Conservation (phyloP, 2,113 vertebrate genomes). For the Turnix velox region DNA sequence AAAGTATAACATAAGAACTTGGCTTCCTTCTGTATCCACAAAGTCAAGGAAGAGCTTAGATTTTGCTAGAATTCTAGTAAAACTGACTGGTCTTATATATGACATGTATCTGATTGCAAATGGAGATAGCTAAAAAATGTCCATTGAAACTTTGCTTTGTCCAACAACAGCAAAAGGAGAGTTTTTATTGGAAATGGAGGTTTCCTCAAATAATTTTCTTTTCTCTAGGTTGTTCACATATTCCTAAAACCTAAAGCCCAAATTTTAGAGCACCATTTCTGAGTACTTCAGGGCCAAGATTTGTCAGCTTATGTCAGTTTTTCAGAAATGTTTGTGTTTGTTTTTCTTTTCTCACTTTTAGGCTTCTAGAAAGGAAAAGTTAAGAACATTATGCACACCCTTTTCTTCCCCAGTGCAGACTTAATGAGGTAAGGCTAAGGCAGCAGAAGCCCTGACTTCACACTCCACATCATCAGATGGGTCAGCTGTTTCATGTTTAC, state of each 20-base stretch:
- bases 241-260: not conserved
- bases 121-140: not conserved
- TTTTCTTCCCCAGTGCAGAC: not conserved
- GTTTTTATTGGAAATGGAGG: not conserved
- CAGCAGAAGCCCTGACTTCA: not conserved
- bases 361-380: not conserved
- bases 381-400: not conserved
- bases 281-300: not conserved
- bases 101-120: not conserved
- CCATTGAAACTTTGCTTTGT: not conserved
- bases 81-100: not conserved
- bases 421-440: not conserved
- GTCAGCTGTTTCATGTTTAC: not conserved
- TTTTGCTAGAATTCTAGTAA: not conserved
- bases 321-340: not conserved
- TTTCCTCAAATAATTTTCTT: not conserved
- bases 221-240: not conserved
- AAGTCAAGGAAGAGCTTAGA: not conserved
- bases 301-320: not conserved
- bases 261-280: not conserved
- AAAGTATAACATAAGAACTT: not conserved
- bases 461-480: not conserved
- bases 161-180: not conserved
- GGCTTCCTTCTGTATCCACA: not conserved
- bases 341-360: not conserved